These are phyloP conservation scores for Tetraodon nigroviridis DNA, from an alignment of 2,113 vertebrate genomes.

Conservation along the genomic window DNA sequence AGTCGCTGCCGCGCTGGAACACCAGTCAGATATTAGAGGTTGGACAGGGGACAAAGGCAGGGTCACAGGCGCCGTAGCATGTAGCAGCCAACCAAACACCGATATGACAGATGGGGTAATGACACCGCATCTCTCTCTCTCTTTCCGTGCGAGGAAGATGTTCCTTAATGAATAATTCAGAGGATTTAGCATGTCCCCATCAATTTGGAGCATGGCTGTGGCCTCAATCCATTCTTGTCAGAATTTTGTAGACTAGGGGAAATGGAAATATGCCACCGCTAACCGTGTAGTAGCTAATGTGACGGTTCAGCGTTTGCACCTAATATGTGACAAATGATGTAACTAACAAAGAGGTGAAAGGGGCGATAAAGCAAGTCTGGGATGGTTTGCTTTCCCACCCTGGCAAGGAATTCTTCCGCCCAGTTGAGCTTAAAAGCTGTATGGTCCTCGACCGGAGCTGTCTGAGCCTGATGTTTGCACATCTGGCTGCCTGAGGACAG, in stretches of 20 bases:
- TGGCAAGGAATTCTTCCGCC: neutral
- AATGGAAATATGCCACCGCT: slow-evolving; percentile 18
- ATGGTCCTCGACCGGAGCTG: slow-evolving; percentile 27
- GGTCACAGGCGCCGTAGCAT: slow-evolving; percentile 39
- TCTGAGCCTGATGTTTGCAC: slow-evolving; percentile 22
- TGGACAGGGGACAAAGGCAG: slow-evolving; percentile 12
- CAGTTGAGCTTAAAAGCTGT: slow-evolving; percentile 14
- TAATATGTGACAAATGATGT: slow-evolving; percentile 13
- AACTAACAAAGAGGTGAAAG: slow-evolving; percentile 9
- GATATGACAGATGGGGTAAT: slow-evolving; percentile 41
- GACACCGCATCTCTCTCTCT: slow-evolving; percentile 32
- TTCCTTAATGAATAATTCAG: slow-evolving; percentile 16
- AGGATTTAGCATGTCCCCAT: slow-evolving; percentile 16
- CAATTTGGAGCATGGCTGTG: slow-evolving; percentile 1
- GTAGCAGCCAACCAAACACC: slow-evolving; percentile 43
- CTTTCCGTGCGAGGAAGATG: neutral
- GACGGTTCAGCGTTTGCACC: slow-evolving; percentile 16
- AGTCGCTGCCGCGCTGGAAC: slow-evolving; percentile 29
- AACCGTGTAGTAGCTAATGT: slow-evolving; percentile 7
- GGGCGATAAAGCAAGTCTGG: slow-evolving; percentile 12
- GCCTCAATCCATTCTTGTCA: neutral
- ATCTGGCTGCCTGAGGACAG: slow-evolving; percentile 24
- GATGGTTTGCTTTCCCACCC: slow-evolving; percentile 10
- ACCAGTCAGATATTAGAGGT: slow-evolving; percentile 10
- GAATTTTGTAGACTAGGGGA: neutral